Evolutionary conservation across 2,888 invertebrate species (phyloP), one percentile per base, ranked within the genome.

Genomic region (Cybosia mesomella): DNA sequence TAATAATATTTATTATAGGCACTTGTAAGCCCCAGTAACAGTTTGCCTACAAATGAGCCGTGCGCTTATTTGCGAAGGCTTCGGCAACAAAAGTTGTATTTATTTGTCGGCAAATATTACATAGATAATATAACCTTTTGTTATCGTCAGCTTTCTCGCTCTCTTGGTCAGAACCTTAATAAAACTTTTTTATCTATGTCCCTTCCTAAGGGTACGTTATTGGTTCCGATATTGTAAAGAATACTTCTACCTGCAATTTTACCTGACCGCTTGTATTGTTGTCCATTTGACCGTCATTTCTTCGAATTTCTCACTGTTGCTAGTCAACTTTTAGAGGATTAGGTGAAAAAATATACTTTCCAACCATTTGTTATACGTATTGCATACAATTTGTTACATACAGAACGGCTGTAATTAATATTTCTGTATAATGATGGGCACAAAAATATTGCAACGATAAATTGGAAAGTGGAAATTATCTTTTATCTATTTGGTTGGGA

Each of bases 161-260:
- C 22, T 70, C 71, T 80, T 59, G 64, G 43, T 59, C 66, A 70
- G 71, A 72, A 65, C 60, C 64, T 66, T 75, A 69, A 69, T 72
- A 49, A 68, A 72, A 4, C 73, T 76, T 76, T 75, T 82, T 82
- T 72, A 74, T 75, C 64, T 34, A n/a, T 68, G 70, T 70, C 43
- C 68, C 65, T 49, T 64, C 28, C 63, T 49, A 32, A 67, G 54
- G 72, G 71, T 76, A 60, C 64, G 61, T 58, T 79, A 81, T 76
- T 71, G 70, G 79, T 72, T 70, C 76, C 72, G 70, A 81, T 79
- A 66, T 75, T 79, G 69, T 68, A 59, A 66, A 60, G 69, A 66
- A 65, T 64, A 55, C 68, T 34, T 71, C 85, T 87, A 87, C 87
- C 87, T 87, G 87, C 68, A 39, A 61, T 57, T 54, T 83, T 81